These are phyloP conservation scores for Scortum barcoo DNA, from an alignment of 2,113 vertebrate genomes.

Conservation along the genomic window DNA sequence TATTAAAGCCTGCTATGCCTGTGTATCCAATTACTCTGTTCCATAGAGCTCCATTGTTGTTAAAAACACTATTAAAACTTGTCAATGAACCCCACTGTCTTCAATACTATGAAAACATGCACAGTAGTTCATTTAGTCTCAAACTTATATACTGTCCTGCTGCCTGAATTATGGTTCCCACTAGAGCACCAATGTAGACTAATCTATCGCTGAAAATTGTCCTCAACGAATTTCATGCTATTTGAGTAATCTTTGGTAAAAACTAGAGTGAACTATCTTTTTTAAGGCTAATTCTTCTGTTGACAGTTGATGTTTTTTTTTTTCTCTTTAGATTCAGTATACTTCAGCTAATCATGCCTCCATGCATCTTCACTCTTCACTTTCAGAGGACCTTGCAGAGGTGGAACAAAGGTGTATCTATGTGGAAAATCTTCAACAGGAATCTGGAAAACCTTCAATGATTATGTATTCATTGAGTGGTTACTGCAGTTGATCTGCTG, in stretches of 20 bases:
- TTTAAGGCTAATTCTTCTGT: too few relatives aligned
- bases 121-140: too few relatives aligned
- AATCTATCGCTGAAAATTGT: too few relatives aligned
- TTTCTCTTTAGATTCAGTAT: not conserved
- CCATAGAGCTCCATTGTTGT: too few relatives aligned
- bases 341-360: constrained; percentile 13
- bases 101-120: too few relatives aligned
- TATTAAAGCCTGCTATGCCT: too few relatives aligned
- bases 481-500: constrained; percentile 5
- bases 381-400: not conserved
- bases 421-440: constrained; percentile 5
- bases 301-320: too few relatives aligned
- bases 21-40: too few relatives aligned
- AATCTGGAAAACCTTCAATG: constrained; percentile 14
- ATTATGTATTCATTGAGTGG: not conserved
- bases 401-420: constrained; percentile 7
- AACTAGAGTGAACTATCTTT: too few relatives aligned
- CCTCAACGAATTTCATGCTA: too few relatives aligned
- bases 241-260: not conserved
- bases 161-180: not conserved
- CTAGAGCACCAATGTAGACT: not conserved
- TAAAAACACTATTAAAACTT: too few relatives aligned
- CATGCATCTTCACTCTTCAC: not conserved
- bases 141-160: not conserved
- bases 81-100: too few relatives aligned